Base-by-base conservation (phyloP, 1,140 invertebrate genomes). In the Pseudomyrmex sp. region DNA sequence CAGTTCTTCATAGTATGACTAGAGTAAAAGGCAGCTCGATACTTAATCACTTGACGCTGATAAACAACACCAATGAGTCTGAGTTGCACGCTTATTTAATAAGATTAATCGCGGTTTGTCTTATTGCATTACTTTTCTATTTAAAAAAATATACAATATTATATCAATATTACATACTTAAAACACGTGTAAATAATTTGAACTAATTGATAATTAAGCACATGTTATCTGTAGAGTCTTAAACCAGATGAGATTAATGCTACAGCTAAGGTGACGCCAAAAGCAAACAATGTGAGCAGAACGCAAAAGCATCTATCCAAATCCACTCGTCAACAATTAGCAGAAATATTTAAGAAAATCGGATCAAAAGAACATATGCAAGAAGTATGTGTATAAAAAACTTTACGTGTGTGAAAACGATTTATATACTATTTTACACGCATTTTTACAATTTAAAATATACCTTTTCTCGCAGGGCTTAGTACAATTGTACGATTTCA, bases 281-380 rank as follows among this genome's bases (percentile, higher is more conserved):
- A 95, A 85, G 91, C 85, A 70, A 93, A 72, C 86, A 93, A 75
- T 90, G 89, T 84, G 82, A 92, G 91, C 80, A 93, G 90, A 83
- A 86, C 93, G 92, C 88, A 94, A 80, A 95, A 95, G 85, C 93
- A 95, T 56, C 89, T 98, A 58, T 96, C 97, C 1, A 96, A 97
- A 87, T 95, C 95, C 35, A 96, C 97, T 5, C 97, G 98, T 91
- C 98, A 98, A 79, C 96, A 97, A 88, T 94, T 99, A 70, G 97
- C 97, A 0, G 97, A 98, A 88, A 99, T 99, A 90, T 98, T 99
- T 89, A 98, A 97, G 92, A 97, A 98, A 89, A 98, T 99, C 88
- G 98, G 98, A 26, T 97, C 96, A 15, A 98, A 98, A 92, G 97
- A 98, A 86, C 97, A 97, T 85, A 97, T 97, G 2, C 96, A 97